phyloP scores from a whole-genome alignment of 2,797 vertebrate species.

The Rhinichthys osculus region DNA sequence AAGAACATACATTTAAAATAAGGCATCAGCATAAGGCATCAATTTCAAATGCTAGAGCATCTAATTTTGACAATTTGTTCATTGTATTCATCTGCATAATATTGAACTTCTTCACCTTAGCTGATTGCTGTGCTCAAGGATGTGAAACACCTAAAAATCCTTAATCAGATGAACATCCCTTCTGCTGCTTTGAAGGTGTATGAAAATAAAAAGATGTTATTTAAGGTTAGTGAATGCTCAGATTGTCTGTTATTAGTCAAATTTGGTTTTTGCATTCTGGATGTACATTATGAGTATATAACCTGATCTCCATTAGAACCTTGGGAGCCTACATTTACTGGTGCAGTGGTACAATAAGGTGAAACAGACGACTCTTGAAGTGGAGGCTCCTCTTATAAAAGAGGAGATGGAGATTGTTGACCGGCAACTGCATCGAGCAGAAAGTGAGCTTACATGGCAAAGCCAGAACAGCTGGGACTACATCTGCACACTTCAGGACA shows the following conservation, averaged over 20 bases:
- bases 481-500: constrained; percentile 70
- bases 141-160: constrained; percentile 82
- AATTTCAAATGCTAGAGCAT: constrained; percentile 2
- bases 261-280: neutral
- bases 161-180: constrained; percentile 77
- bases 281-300: neutral
- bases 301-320: constrained; percentile 69
- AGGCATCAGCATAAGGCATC: neutral
- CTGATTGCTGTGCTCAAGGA: constrained; percentile 82
- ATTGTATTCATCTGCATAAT: constrained; percentile 24
- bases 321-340: constrained; percentile 80
- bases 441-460: constrained; percentile 77
- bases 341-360: constrained; percentile 82
- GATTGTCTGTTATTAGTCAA: neutral
- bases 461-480: constrained; percentile 76
- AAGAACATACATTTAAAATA: constrained; percentile 26
- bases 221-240: constrained; percentile 76
- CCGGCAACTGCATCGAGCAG: constrained; percentile 72
- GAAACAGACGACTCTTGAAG: constrained; percentile 79
- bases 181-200: constrained; percentile 78
- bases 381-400: constrained; percentile 80
- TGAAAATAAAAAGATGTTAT: constrained; percentile 78
- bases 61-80: constrained; percentile 23
- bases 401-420: constrained; percentile 75
- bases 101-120: constrained; percentile 69